Evolutionary conservation across 2,888 invertebrate species (phyloP).

Genomic region (Caenorhabditis macrosperma): DNA sequence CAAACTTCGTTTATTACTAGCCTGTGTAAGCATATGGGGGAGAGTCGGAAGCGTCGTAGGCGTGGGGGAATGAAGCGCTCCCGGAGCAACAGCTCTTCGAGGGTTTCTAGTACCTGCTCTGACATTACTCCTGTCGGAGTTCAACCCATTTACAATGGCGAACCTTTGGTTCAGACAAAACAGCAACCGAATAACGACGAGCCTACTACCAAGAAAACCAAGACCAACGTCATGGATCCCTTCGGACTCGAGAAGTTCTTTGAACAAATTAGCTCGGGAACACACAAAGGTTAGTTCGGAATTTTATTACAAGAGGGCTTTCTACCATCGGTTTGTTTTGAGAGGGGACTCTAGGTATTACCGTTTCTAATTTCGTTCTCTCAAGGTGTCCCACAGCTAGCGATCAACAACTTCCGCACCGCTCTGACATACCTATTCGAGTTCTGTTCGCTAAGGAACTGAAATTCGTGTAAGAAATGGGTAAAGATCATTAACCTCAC

Average conservation of each 20-base stretch:
- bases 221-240: conserved; percentile 62
- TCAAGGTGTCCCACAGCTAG: conserved; percentile 36
- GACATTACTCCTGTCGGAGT: conserved; percentile 30
- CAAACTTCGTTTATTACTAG: conserved; percentile 72
- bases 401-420: not conserved
- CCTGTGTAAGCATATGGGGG: conserved; percentile 76
- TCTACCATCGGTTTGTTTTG: conserved; percentile 14
- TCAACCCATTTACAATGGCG: conserved; percentile 34
- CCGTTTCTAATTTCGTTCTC: conserved; percentile 30
- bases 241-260: conserved; percentile 70
- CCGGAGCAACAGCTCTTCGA: conserved; percentile 28
- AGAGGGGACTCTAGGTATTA: conserved; percentile 25
- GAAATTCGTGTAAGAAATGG: not conserved
- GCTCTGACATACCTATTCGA: conserved; percentile 1
- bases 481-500: not conserved
- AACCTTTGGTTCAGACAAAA: conserved; percentile 57
- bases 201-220: conserved; percentile 50
- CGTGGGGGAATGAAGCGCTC: conserved; percentile 62
- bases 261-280: conserved; percentile 44
- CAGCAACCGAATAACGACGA: conserved; percentile 46
- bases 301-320: not conserved
- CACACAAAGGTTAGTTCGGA: conserved; percentile 52
- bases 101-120: conserved; percentile 36
- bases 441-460: conserved; percentile 16
- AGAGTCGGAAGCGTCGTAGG: conserved; percentile 68